Conservation (phyloP, 2,888 invertebrate species). For the Erebia aethiops region DNA sequence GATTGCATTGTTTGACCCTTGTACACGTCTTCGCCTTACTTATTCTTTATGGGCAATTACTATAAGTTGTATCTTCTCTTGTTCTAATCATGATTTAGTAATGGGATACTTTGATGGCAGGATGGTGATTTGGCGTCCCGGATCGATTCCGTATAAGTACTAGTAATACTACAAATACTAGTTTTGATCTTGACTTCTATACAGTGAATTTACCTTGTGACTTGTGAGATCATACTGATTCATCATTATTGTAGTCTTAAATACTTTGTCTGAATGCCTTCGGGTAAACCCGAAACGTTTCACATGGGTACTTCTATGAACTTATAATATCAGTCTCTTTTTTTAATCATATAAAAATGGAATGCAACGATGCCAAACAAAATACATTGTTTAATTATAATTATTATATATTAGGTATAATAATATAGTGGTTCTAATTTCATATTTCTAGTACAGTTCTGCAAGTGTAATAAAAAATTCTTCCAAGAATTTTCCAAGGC, state of each 20-base stretch:
- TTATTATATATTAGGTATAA: neutral
- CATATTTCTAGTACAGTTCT: conserved; percentile 2
- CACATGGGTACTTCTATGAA: no score
- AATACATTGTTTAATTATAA: neutral
- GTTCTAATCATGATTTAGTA: neutral
- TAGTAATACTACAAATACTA: neutral
- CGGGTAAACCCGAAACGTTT: no score
- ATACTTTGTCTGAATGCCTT: no score
- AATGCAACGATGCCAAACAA: no score
- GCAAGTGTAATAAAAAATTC: conserved; percentile 18
- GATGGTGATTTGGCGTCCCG: no score
- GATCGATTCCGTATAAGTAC: neutral
- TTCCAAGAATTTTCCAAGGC: conserved; percentile 27
- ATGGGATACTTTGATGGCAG: no score
- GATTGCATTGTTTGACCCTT: conserved; percentile 15
- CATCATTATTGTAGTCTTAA: no score
- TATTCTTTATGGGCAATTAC: conserved; percentile 9
- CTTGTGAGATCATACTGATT: no score
- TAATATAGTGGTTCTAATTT: neutral
- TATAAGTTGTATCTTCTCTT: neutral
- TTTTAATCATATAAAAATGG: no score
- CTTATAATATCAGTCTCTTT: no score
- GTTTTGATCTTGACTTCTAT: neutral
- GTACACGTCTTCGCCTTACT: conserved; percentile 4
- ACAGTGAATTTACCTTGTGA: no score